A percentile compares a stretch with the other conserved stretches of the same genome.
These are phyloP conservation scores for Takifugu bimaculatus DNA, from an alignment of 2,113 vertebrate species.

Conservation along the genomic window DNA sequence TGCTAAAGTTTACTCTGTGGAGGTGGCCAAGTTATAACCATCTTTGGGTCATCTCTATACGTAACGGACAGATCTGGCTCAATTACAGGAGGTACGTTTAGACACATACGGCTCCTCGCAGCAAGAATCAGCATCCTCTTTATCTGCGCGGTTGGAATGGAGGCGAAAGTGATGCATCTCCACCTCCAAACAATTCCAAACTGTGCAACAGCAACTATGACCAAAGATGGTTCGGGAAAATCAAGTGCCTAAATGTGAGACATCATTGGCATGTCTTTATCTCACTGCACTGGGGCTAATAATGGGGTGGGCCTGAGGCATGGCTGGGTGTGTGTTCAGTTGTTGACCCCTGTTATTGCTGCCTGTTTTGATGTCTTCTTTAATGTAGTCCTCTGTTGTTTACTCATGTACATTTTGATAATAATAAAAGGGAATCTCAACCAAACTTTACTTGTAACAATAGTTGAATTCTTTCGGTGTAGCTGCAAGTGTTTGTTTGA, in stretches of 20 bases:
- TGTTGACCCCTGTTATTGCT: slow-evolving; percentile 69
- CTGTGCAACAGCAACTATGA: slow-evolving; percentile 54
- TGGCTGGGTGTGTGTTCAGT: slow-evolving; percentile 55
- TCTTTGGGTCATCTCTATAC: slow-evolving; percentile 59
- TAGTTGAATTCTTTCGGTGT: slow-evolving; percentile 16
- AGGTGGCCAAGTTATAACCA: slow-evolving; percentile 58
- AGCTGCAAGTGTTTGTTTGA: background rate
- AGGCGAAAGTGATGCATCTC: slow-evolving; percentile 20
- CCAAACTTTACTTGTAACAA: slow-evolving; percentile 15
- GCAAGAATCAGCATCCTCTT: slow-evolving; percentile 16
- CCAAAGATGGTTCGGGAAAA: slow-evolving; percentile 72
- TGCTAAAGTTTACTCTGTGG: slow-evolving; percentile 53
- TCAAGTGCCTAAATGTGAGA: slow-evolving; percentile 75
- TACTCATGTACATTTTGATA: slow-evolving; percentile 70
- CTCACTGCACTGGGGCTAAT: slow-evolving; percentile 63
- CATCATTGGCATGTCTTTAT: slow-evolving; percentile 67
- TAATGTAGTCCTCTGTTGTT: slow-evolving; percentile 73
- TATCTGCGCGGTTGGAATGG: slow-evolving; percentile 22
- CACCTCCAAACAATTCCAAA: slow-evolving; percentile 45
- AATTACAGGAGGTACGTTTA: slow-evolving; percentile 18
- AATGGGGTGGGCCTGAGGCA: slow-evolving; percentile 47
- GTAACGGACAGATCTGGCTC: slow-evolving; percentile 27
- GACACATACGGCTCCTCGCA: slow-evolving; percentile 13
- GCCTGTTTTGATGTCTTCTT: slow-evolving; percentile 71
- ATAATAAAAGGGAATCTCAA: slow-evolving; percentile 53